Evolutionary conservation across 2,113 vertebrate genomes (phyloP).

Genomic region (Chaetops frenatus): DNA sequence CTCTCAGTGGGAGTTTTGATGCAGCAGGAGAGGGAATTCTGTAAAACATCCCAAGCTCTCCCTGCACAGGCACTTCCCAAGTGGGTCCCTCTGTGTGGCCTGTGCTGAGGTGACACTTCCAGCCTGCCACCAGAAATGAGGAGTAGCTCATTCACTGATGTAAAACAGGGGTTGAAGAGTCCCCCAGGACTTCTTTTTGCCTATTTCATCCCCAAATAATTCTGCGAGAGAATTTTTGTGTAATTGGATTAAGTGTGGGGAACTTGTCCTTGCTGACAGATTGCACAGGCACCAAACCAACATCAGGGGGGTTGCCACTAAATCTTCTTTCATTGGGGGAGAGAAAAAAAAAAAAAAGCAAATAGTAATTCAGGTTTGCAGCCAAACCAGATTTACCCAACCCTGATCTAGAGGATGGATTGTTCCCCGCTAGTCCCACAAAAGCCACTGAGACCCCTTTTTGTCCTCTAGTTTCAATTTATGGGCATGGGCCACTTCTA

Average conservation of each 20-base stretch:
- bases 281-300: conserved; percentile 14
- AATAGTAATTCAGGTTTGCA: background rate
- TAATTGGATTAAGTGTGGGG: conserved; percentile 48
- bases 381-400: background rate
- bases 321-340: background rate
- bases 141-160: background rate
- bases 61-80: accelerated
- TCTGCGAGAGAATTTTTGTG: background rate
- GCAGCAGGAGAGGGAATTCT: accelerated
- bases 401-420: background rate
- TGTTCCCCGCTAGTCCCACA: background rate
- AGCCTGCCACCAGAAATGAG: background rate
- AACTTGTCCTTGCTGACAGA: conserved; percentile 37
- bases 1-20: background rate
- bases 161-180: background rate
- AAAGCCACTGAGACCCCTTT: background rate
- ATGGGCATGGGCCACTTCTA: background rate
- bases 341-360: background rate
- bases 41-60: accelerated
- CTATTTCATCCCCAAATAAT: conserved; percentile 9
- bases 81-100: accelerated
- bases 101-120: background rate
- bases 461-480: background rate
- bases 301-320: background rate
- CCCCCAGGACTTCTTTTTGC: background rate